Conservation (phyloP, 2,888 invertebrate genomes). For the Epinotia nisella region DNA sequence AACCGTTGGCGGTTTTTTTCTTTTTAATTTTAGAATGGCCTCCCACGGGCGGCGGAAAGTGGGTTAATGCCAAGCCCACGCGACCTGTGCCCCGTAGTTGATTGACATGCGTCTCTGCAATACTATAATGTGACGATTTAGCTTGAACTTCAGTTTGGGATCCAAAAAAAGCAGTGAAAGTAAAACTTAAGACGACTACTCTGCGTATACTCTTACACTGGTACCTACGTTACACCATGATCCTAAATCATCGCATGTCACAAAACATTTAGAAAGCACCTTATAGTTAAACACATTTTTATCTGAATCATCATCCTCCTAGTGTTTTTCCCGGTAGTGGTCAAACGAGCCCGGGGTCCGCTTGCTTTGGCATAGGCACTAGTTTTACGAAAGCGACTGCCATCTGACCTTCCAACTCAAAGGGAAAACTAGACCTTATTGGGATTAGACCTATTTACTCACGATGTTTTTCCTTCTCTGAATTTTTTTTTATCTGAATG, state of each 20-base stretch:
- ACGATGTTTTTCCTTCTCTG: too few species aligned
- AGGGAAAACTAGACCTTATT: too few species aligned
- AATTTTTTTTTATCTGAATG: too few species aligned
- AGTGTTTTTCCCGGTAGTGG: too few species aligned
- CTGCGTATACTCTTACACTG: too few species aligned
- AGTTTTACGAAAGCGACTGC: too few species aligned
- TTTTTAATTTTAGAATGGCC: conserved; percentile 77
- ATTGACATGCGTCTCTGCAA: conserved; percentile 66
- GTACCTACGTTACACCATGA: background rate
- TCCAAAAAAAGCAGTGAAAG: conserved; percentile 14
- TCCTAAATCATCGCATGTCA: background rate
- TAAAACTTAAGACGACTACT: background rate
- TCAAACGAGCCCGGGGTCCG: too few species aligned
- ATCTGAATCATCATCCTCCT: too few species aligned
- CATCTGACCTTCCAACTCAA: too few species aligned
- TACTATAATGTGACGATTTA: conserved; percentile 36
- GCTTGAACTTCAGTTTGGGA: conserved; percentile 9
- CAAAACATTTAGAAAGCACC: conserved; percentile 16
- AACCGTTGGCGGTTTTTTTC: conserved; percentile 66
- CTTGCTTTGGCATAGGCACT: too few species aligned
- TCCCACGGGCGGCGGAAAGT: conserved; percentile 77
- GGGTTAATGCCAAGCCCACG: conserved; percentile 82
- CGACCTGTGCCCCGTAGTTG: conserved; percentile 67
- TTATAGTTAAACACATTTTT: background rate
- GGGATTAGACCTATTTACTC: too few species aligned